Percentiles rank a stretch among this genome's conserved stretches.
phyloP scores from a whole-genome alignment of 2,797 vertebrate species.

The Thalassophryne amazonica region DNA sequence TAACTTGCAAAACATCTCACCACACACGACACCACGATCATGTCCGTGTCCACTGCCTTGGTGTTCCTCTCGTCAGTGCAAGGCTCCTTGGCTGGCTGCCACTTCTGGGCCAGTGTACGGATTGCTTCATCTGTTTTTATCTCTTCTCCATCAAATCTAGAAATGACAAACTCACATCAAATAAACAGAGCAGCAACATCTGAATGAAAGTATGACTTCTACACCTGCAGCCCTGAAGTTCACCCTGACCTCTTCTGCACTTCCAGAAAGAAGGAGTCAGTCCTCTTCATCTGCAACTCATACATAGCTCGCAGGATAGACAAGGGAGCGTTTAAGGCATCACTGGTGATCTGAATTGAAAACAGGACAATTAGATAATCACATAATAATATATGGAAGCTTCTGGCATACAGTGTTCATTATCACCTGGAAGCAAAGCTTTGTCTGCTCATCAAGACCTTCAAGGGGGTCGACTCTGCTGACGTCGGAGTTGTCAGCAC shows the following conservation, averaged over 20 bases:
- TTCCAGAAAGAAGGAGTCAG: slow-evolving; percentile 93
- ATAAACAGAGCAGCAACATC: neutral
- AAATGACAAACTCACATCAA: neutral
- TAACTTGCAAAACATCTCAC: slow-evolving; percentile 61
- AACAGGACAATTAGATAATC: neutral
- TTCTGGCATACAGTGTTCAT: neutral
- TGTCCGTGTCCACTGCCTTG: slow-evolving; percentile 94
- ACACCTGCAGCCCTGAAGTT: neutral
- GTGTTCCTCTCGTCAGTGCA: slow-evolving; percentile 87
- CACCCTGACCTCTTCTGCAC: slow-evolving; percentile 90
- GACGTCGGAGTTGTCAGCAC: slow-evolving; percentile 78
- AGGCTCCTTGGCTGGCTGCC: slow-evolving; percentile 85
- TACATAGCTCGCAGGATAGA: slow-evolving; percentile 95
- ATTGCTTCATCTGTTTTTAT: slow-evolving; percentile 95
- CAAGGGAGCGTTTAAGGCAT: slow-evolving; percentile 93
- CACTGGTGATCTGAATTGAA: slow-evolving; percentile 87
- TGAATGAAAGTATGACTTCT: neutral
- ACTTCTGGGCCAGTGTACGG: slow-evolving; percentile 90
- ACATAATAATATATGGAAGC: neutral
- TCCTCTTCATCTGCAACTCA: slow-evolving; percentile 95
- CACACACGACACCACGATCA: slow-evolving; percentile 91
- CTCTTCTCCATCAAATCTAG: slow-evolving; percentile 92
- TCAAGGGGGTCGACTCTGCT: slow-evolving; percentile 89
- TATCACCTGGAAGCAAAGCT: slow-evolving; percentile 93
- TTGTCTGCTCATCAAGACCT: slow-evolving; percentile 94